Evolutionary conservation across 2,113 vertebrate species (phyloP).

Genomic region (Sterrhoptilus dennistouni): DNA sequence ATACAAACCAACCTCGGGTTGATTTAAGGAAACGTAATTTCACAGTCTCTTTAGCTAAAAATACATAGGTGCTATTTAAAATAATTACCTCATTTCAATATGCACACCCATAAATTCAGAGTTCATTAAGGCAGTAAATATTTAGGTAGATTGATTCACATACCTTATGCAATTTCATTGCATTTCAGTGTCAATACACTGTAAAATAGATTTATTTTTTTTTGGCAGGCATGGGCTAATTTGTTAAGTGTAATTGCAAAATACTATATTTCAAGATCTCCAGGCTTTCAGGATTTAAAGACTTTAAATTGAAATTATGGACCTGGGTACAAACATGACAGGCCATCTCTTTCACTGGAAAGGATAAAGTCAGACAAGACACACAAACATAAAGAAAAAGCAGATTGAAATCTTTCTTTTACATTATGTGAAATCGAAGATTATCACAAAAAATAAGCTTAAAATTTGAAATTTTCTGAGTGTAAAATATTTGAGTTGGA

Average conservation of each 20-base stretch:
- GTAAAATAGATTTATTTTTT: not conserved
- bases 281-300: not conserved
- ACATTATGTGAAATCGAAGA: not conserved
- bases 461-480: not conserved
- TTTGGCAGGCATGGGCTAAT: not conserved
- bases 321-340: not conserved
- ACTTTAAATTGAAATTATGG: not conserved
- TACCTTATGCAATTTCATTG: not conserved
- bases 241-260: not conserved
- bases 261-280: not conserved
- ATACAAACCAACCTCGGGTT: not conserved
- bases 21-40: not conserved
- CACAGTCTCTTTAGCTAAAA: not conserved
- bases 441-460: not conserved
- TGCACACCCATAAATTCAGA: conserved; percentile 16
- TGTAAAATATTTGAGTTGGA: not conserved
- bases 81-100: conserved; percentile 34
- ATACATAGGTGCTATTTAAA: conserved; percentile 5
- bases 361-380: not conserved
- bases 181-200: not conserved
- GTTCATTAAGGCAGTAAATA: conserved; percentile 28
- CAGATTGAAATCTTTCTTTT: not conserved
- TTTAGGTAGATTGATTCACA: not conserved
- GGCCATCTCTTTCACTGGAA: not conserved
- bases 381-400: not conserved